Base-by-base conservation (phyloP, 2,113 vertebrate genomes). In the Prionailurus viverrinus region DNA sequence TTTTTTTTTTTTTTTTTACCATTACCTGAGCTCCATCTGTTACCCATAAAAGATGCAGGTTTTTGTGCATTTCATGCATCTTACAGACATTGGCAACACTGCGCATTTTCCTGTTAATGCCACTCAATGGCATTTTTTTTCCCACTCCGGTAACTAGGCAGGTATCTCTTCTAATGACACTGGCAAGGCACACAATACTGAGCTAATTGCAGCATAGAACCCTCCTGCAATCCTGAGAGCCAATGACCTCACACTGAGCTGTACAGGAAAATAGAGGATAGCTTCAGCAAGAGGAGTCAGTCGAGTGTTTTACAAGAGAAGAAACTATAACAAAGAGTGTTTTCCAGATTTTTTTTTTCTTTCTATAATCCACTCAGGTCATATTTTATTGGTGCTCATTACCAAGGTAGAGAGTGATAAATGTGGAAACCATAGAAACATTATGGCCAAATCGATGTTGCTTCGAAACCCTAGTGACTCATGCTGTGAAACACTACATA, bases 371-470 rank as follows among this genome's bases (percentile, higher is more conserved):
- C 80, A 82, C 92, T 78, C 58, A 12, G 92, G 95, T 90, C 97
- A 97, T 97, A 82, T 97, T 98, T 99, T 99, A 99, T 98, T 98
- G 97, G 98, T 48, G 39, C 95, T 98, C 95, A 76, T 98, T 98
- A 92, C 84, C 87, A 96, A 86, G 97, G 87, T 85, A 97, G 94
- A 98, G 95, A 92, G 85, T 92, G 95, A 63, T 97, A 95, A 97
- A 94, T 92, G 89, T 93, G 81, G 96, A 95, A 98, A 96, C 94
- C 93, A 95, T 97, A 79, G 96, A 97, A 98, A 98, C 93, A 80
- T 89, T 94, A 86, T 73, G 96, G 66, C 79, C 92, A 87, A 97
- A 96, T 95, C 73, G 97, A 87, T 89, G 96, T 96, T 98, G 96
- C 97, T 95, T 95, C n/a, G 93, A 98, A 98, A 97, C 91, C 36